phyloP scores from a whole-genome alignment of 1,140 invertebrate species.

The Ylistrum balloti region DNA sequence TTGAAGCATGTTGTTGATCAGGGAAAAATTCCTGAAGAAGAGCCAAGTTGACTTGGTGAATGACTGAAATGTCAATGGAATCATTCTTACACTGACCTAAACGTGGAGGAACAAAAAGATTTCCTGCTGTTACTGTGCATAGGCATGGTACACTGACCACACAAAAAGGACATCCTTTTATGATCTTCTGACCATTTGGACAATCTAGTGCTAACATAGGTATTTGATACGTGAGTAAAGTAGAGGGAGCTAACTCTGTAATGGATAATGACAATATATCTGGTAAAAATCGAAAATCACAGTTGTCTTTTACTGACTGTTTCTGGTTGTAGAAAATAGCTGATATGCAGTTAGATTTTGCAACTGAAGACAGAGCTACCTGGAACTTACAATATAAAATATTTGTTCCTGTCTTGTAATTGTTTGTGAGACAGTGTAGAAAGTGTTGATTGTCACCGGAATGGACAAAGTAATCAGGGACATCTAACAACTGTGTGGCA shows the following conservation, averaged over 20 bases:
- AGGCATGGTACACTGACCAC: too few species aligned
- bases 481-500: slow-evolving; percentile 47
- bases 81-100: too few species aligned
- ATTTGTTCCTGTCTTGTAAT: background rate
- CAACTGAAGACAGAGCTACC: background rate
- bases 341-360: background rate
- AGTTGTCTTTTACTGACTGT: background rate
- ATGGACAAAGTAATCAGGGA: slow-evolving; percentile 11
- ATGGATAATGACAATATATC: background rate
- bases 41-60: too few species aligned
- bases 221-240: background rate
- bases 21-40: too few species aligned
- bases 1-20: too few species aligned
- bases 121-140: too few species aligned
- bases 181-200: too few species aligned
- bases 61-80: too few species aligned
- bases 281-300: slow-evolving; percentile 46
- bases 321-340: slow-evolving; percentile 36
- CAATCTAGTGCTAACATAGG: too few species aligned
- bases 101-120: too few species aligned
- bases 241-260: slow-evolving; percentile 23
- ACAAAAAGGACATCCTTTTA: too few species aligned
- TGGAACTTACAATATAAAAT: background rate
- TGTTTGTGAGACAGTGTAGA: background rate
- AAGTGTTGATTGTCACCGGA: slow-evolving; percentile 39